Conservation (phyloP, 2,113 vertebrate genomes). For the Burhinus bistriatus region DNA sequence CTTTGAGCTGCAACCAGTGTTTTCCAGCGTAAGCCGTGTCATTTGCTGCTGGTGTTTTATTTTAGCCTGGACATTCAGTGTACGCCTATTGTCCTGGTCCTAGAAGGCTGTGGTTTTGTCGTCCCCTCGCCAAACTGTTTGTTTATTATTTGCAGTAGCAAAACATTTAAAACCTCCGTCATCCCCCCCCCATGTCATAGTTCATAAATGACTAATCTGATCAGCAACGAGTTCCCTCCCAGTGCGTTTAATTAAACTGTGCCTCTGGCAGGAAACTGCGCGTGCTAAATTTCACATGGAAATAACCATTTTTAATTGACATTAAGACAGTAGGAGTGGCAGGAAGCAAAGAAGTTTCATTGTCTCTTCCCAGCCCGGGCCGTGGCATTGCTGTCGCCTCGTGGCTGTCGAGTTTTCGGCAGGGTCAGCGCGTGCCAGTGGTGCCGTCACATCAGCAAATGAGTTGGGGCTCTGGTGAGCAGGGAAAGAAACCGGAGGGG, state of each 20-base stretch:
- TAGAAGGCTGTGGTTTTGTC: not conserved
- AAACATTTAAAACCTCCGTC: not conserved
- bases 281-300: not conserved
- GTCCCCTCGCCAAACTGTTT: not conserved
- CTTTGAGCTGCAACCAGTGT: not conserved
- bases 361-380: not conserved
- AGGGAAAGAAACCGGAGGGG: not conserved
- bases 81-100: not conserved
- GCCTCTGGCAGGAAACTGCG: not conserved
- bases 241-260: not conserved
- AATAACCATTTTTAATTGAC: not conserved
- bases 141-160: not conserved
- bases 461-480: not conserved
- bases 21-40: not conserved
- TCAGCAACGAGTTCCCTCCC: not conserved
- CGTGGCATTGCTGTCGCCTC: not conserved
- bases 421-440: rapidly evolving
- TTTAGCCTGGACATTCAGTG: not conserved
- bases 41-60: not conserved
- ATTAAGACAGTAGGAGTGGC: not conserved
- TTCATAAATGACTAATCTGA: not conserved
- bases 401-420: not conserved
- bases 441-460: not conserved
- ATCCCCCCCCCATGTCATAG: not conserved
- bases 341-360: not conserved